Evolutionary conservation across 2,888 invertebrate species (phyloP), one percentile per base, ranked within the genome.

Genomic region (Cheilosia soror): DNA sequence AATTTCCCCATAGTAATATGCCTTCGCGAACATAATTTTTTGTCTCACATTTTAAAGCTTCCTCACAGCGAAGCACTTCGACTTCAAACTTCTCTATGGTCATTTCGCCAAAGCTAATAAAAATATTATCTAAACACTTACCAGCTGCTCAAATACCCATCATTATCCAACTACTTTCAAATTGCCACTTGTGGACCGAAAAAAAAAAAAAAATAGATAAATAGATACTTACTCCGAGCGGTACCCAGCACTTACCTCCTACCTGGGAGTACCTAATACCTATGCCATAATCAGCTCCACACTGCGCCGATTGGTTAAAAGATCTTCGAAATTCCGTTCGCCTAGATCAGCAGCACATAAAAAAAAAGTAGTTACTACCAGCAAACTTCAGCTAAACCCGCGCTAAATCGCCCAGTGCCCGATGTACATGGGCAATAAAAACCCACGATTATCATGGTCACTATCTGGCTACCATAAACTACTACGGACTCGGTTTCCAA

Each of bases 401-500:
- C 49, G 33, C 29, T 37, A 33, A 55, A 49, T 42, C 53, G 33
- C 51, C 49, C 53, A 37, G 25, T 55, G n/a, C 9, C 27, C 42
- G 9, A 51, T 53, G 42, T 20, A 44, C 6, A 58, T 68, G 47
- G 51, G 51, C n/a, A 72, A 66, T 66, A 72, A 72, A 72, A 77
- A 57, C 72, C 80, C 69, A 68, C 85, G 81, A 85, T 81, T 81
- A 85, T 49, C 85, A 73, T 69, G 62, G 79, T 57, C 72, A 72
- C 79, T 72, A 72, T 71, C 79, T 65, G 65, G 81, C 85, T 80
- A 85, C 84, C 80, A 84, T 84, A 84, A 84, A 84, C 84, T 84
- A 79, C 76, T 66, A 63, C 80, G 55, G 37, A 33, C 37, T 47
- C 13, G 31, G 42, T 53, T 73, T 63, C 27, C 4, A 27, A 85